Percentiles rank a stretch among this genome's conserved stretches.
Conservation (phyloP, 2,113 vertebrate species). For the Heteronetta atricapilla region DNA sequence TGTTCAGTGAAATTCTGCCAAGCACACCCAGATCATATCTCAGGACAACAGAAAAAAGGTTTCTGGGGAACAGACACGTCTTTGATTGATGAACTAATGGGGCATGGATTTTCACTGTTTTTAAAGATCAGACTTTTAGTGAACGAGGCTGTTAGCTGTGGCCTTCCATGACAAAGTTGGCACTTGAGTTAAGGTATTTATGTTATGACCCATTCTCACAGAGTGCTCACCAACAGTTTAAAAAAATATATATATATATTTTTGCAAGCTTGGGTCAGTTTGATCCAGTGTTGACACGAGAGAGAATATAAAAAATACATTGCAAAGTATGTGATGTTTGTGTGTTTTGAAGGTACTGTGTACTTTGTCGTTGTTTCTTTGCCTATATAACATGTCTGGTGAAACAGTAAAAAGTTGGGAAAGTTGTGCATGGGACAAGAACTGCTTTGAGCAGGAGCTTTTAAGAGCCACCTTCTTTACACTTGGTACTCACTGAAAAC, state of each 20-base stretch:
- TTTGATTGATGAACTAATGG: neutral
- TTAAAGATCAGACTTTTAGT: neutral
- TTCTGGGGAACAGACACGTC: neutral
- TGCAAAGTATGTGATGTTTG: neutral
- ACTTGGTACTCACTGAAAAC: neutral
- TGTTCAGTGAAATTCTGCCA: neutral
- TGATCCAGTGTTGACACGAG: neutral
- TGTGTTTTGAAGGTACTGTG: neutral
- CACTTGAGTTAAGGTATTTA: neutral
- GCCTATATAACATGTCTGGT: neutral
- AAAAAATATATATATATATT: neutral
- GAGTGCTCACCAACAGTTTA: neutral
- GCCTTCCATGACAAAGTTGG: neutral
- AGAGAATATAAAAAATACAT: neutral
- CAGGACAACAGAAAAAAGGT: rapidly evolving
- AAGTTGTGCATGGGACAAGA: neutral
- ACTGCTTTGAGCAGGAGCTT: neutral
- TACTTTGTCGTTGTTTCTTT: neutral
- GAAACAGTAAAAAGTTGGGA: neutral
- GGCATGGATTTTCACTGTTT: neutral
- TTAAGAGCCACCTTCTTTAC: neutral
- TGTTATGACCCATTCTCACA: neutral
- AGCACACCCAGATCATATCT: neutral
- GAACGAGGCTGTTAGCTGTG: neutral
- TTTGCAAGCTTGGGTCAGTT: neutral